Evolutionary conservation across 1,140 invertebrate species (phyloP), one percentile per base, ranked within the genome.

Genomic region (Thaumetopoea pityocampa): DNA sequence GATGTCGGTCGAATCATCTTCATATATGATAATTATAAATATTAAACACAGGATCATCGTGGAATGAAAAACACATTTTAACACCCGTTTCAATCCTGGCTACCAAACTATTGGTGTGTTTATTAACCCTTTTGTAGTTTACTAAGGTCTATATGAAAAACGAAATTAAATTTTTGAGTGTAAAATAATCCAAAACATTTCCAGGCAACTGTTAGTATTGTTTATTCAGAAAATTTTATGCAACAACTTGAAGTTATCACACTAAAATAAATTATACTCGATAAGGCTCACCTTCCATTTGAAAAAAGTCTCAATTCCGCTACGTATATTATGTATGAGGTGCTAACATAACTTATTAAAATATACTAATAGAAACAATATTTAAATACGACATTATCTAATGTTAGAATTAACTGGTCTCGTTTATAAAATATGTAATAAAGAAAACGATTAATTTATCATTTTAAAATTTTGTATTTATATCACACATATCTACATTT

Each of bases 381-480:
- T 70, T 78, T 56, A 58, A 62, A 66, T 67, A 56, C 50, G 61
- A 76, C 66, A 71, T 70, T 67, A 38, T 66, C 67, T 70, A 77
- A 61, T 51, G 33, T 68, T 64, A 69, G 54, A 57, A 56, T 58
- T 78, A 72, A 66, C 67, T 72, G 70, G 73, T 74, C 60, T 66
- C 63, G 52, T 60, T 70, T 70, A 60, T 58, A 67, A 76, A 72
- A 69, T 58, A 70, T 67, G 58, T 67, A 73, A 69, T 72, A 66
- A 82, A 80, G 74, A 73, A 81, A 77, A 80, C 74, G 63, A 62
- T 69, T 66, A 74, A 62, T 51, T 59, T 53, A 56, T 60, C 54
- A 70, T 78, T 61, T 81, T 85, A 85, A 86, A 86, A 86, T 86
- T 85, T 86, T 86, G 84, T 86, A 86, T 86, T 86, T 85, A 79